Evolutionary conservation across 2,113 vertebrate genomes (phyloP).

Genomic region (Chlamydotis undulata): DNA sequence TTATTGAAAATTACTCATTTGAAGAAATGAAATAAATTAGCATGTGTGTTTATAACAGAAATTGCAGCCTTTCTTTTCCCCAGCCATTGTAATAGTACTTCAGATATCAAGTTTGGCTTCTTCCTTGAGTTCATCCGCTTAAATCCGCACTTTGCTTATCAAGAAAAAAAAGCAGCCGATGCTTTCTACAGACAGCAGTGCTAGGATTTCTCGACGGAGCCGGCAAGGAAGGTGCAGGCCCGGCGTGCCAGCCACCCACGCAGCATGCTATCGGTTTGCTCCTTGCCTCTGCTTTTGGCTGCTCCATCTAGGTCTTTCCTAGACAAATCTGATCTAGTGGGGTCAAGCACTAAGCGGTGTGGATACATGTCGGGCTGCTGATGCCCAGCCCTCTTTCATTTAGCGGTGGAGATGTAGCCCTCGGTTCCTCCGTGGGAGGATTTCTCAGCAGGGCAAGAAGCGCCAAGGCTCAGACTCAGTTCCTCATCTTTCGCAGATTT

Average conservation of each 20-base stretch:
- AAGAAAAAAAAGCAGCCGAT: not conserved
- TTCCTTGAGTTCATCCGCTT: not conserved
- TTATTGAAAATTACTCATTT: not conserved
- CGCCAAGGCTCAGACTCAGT: not conserved
- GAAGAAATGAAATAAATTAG: slow-evolving; percentile 88
- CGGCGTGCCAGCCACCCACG: fast-evolving
- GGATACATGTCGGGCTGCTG: not conserved
- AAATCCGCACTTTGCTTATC: not conserved
- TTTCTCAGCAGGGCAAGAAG: not conserved
- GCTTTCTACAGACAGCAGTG: not conserved
- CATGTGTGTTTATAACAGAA: slow-evolving; percentile 84
- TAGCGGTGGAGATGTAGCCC: fast-evolving
- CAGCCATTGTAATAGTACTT: slow-evolving; percentile 72
- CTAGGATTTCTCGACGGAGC: not conserved
- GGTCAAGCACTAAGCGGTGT: not conserved
- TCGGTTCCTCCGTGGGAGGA: fast-evolving
- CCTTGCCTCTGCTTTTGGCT: not conserved
- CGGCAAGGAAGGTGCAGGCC: fast-evolving
- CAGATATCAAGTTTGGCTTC: not conserved
- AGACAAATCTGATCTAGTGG: not conserved
- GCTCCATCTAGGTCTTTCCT: not conserved
- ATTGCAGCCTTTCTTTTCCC: slow-evolving; percentile 82
- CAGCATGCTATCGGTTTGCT: fast-evolving
- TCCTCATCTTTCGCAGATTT: not conserved
- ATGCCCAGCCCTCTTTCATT: not conserved